These are phyloP conservation scores for Xanthia togata DNA, from an alignment of 2,888 invertebrate species.

Conservation along the genomic window DNA sequence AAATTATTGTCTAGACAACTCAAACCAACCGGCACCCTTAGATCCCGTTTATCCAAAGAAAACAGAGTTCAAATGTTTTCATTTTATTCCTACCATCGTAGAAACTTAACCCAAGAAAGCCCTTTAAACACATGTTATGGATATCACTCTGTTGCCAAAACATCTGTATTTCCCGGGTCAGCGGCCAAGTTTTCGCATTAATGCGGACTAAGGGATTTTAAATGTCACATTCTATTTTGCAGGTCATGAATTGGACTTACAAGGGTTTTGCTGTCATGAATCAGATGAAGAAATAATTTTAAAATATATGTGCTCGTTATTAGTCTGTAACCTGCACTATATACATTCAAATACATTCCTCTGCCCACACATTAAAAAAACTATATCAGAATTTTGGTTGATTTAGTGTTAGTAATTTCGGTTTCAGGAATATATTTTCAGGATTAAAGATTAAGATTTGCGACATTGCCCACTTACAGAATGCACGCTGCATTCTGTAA, in stretches of 20 bases:
- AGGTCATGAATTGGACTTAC: slow-evolving; percentile 84
- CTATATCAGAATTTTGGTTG: neutral
- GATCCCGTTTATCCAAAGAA: neutral
- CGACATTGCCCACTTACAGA: too few species aligned
- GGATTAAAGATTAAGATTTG: too few species aligned
- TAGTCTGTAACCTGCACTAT: neutral
- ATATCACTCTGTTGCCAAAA: slow-evolving; percentile 33
- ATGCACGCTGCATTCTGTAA: too few species aligned
- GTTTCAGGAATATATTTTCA: neutral
- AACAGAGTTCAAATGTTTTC: slow-evolving; percentile 33
- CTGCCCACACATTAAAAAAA: neutral
- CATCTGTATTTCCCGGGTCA: slow-evolving; percentile 31
- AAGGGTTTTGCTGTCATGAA: slow-evolving; percentile 82
- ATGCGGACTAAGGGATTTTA: slow-evolving; percentile 38
- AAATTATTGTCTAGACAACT: neutral
- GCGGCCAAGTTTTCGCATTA: slow-evolving; percentile 32
- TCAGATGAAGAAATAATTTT: slow-evolving; percentile 77
- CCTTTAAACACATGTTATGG: slow-evolving; percentile 28
- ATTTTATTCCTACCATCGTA: slow-evolving; percentile 14
- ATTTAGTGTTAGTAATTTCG: too few species aligned
- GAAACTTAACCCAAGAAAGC: slow-evolving; percentile 12
- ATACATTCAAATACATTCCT: too few species aligned
- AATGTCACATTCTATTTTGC: slow-evolving; percentile 64
- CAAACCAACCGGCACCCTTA: neutral
- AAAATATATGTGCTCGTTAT: neutral